phyloP scores from a whole-genome alignment of 2,888 invertebrate species.

The Apamea epomidion region DNA sequence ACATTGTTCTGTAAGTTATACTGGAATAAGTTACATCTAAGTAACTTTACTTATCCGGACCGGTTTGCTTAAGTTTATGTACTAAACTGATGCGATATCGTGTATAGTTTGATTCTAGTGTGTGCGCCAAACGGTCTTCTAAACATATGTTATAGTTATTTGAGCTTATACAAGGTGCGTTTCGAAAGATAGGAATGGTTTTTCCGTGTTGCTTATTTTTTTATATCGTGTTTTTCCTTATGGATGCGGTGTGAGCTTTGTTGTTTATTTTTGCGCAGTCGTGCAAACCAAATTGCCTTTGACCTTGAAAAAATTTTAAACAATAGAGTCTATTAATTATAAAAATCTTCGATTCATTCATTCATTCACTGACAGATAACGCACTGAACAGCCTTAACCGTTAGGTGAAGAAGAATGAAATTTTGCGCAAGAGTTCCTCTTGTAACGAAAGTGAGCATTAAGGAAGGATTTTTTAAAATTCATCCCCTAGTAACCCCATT shows the following conservation, averaged over 20 bases:
- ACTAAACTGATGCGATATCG: slow-evolving; percentile 22
- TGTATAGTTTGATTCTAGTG: slow-evolving; percentile 6
- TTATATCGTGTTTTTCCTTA: slow-evolving; percentile 3
- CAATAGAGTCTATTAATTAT: neutral
- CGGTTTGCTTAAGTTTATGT: slow-evolving; percentile 33
- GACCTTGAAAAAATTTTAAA: neutral
- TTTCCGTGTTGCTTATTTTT: neutral
- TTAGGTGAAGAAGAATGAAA: too few species aligned
- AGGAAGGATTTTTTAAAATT: neutral
- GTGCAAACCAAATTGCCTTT: too few species aligned
- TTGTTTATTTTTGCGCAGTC: neutral
- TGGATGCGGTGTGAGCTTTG: neutral
- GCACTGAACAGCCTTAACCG: neutral
- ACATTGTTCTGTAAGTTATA: slow-evolving; percentile 18
- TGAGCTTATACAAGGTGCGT: slow-evolving; percentile 30
- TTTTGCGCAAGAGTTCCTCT: neutral
- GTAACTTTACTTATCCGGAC: slow-evolving; percentile 16
- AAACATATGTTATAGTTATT: slow-evolving; percentile 28
- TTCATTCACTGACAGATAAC: neutral
- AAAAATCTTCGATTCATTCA: neutral
- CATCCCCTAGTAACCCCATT: neutral
- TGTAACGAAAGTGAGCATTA: neutral
- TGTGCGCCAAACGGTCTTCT: slow-evolving; percentile 35
- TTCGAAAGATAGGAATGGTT: neutral
- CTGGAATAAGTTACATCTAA: slow-evolving; percentile 26